Percentiles rank a stretch among this genome's conserved stretches.
These are phyloP conservation scores for Tethya wilhelma DNA, from an alignment of 37 sponge, comb jelly and placozoan species.

Conservation along the genomic window DNA sequence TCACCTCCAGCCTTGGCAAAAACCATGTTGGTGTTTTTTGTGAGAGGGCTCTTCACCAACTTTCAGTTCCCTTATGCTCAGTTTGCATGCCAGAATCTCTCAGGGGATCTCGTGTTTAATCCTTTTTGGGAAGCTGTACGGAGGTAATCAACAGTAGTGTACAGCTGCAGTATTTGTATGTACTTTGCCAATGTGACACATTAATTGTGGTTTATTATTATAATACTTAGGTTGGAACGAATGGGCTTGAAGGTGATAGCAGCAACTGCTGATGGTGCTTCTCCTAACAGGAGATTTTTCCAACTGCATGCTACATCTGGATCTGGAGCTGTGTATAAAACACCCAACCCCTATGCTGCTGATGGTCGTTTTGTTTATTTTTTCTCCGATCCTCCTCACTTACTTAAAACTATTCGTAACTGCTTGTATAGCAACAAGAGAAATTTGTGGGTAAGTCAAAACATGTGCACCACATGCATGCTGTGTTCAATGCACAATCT, in stretches of 20 bases:
- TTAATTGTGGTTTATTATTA: no score
- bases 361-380: slow-evolving; percentile 48
- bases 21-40: slow-evolving; percentile 46
- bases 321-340: slow-evolving; percentile 6
- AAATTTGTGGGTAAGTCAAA: slow-evolving; percentile 32
- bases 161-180: no score
- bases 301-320: slow-evolving; percentile 8
- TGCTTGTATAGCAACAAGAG: slow-evolving; percentile 16
- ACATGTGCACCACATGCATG: not conserved
- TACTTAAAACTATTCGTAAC: slow-evolving; percentile 57
- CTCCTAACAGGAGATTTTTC: slow-evolving; percentile 25
- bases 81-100: slow-evolving; percentile 25
- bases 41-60: slow-evolving; percentile 34
- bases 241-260: slow-evolving; percentile 23
- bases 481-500: not conserved
- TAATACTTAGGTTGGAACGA: slow-evolving; percentile 3
- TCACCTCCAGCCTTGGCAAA: not conserved
- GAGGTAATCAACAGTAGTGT: no score
- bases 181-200: no score
- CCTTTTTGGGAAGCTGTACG: slow-evolving; percentile 52
- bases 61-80: slow-evolving; percentile 51
- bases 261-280: slow-evolving; percentile 35
- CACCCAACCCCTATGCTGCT: slow-evolving; percentile 25
- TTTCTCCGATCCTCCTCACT: slow-evolving; percentile 53
- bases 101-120: slow-evolving; percentile 31